Evolutionary conservation across 1,140 invertebrate genomes (phyloP).

Genomic region (Bicyclus anynana): DNA sequence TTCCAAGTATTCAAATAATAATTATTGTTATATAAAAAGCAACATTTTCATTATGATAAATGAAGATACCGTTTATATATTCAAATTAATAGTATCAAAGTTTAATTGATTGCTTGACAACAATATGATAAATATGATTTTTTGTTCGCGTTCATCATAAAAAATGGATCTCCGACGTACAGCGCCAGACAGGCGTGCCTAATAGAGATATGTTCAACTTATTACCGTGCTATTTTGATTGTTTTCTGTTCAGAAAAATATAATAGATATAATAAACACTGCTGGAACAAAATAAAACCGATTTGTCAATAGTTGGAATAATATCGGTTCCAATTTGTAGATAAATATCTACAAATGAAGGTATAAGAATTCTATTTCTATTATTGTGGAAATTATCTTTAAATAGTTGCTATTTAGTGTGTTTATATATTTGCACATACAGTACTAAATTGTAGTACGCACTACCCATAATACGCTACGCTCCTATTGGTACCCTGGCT

Average conservation of each 20-base stretch:
- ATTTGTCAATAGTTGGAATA: background rate
- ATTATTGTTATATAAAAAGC: too few relatives aligned
- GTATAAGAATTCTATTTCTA: too few relatives aligned
- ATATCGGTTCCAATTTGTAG: too few relatives aligned
- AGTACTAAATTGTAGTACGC: too few relatives aligned
- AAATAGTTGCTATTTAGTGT: too few relatives aligned
- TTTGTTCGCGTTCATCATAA: background rate
- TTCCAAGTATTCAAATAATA: too few relatives aligned
- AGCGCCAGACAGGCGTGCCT: slow-evolving; percentile 42
- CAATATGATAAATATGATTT: slow-evolving; percentile 1
- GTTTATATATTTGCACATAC: too few relatives aligned
- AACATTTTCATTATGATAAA: too few relatives aligned
- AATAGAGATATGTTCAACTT: slow-evolving; percentile 32
- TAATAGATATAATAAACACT: background rate
- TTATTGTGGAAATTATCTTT: too few relatives aligned
- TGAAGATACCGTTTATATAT: background rate
- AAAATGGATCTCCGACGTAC: background rate
- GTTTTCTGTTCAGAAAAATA: slow-evolving; percentile 26
- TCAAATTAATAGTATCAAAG: background rate
- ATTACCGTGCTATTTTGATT: slow-evolving; percentile 49
- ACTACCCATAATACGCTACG: too few relatives aligned
- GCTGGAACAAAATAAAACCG: background rate
- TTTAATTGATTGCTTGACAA: slow-evolving; percentile 3
- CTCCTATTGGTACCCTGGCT: too few relatives aligned
- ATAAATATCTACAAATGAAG: too few relatives aligned